phyloP scores from a whole-genome alignment of 2,113 vertebrate genomes.

The Oostethus manadensis region DNA sequence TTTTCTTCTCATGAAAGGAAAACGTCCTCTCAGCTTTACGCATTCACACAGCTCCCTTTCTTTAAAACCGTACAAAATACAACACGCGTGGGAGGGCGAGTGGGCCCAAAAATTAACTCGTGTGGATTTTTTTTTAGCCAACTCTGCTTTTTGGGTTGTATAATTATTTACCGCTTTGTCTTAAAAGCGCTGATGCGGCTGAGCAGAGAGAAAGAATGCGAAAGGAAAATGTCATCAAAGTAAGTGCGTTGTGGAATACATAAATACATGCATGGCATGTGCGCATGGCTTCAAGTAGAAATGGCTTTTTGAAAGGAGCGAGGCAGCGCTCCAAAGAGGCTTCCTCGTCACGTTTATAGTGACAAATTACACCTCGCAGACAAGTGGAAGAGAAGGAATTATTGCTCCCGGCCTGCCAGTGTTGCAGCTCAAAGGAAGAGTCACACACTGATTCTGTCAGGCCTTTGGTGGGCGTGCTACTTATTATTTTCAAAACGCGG shows the following conservation, averaged over 20 bases:
- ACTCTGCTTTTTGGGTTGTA: constrained; percentile 78
- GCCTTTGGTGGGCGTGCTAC: constrained; percentile 46
- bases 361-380: constrained; percentile 68
- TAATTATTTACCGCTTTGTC: constrained; percentile 93
- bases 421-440: constrained; percentile 50
- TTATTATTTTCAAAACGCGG: constrained; percentile 48
- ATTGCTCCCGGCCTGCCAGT: constrained; percentile 58
- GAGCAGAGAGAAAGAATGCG: background rate
- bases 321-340: constrained; percentile 60
- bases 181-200: constrained; percentile 84
- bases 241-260: background rate
- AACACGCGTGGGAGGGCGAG: constrained; percentile 84
- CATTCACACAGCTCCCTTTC: constrained; percentile 65
- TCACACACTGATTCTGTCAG: constrained; percentile 33
- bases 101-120: constrained; percentile 75
- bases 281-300: constrained; percentile 52
- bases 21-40: constrained; percentile 79
- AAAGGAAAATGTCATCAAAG: constrained; percentile 9
- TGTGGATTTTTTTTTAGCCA: constrained; percentile 80
- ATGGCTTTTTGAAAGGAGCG: constrained; percentile 50
- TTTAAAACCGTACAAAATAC: constrained; percentile 73
- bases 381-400: constrained; percentile 64
- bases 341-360: constrained; percentile 64
- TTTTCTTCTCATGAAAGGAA: constrained; percentile 72
- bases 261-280: constrained; percentile 13